phyloP scores from a whole-genome alignment of 2,113 vertebrate species.

The Nematolebias whitei region DNA sequence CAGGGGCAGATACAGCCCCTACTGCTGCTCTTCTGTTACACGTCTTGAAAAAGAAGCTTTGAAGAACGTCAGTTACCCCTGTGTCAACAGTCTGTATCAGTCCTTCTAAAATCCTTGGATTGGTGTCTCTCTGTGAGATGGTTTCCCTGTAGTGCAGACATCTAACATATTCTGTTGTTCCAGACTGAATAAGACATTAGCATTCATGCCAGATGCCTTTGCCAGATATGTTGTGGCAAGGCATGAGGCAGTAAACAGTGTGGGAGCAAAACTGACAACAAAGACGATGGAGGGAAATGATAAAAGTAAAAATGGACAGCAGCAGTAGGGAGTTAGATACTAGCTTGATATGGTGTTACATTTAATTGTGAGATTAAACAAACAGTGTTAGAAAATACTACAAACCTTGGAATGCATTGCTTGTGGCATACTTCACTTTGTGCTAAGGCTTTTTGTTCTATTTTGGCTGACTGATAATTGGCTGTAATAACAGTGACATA shows the following conservation, averaged over 20 bases:
- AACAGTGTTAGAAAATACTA: conserved; percentile 13
- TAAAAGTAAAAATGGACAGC: conserved; percentile 41
- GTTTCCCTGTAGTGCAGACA: conserved; percentile 40
- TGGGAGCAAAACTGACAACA: conserved; percentile 7
- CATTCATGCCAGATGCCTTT: conserved; percentile 51
- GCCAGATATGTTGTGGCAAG: conserved; percentile 37
- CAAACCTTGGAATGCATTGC: background rate
- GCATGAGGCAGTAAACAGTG: conserved; percentile 23
- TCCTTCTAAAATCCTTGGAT: conserved; percentile 40
- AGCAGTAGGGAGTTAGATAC: conserved; percentile 18
- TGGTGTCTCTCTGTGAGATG: conserved; percentile 43
- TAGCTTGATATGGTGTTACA: conserved; percentile 6
- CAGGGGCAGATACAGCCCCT: conserved; percentile 22
- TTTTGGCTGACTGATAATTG: background rate
- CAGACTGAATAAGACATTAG: conserved; percentile 66
- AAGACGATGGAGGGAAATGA: conserved; percentile 24
- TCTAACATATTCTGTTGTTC: conserved; percentile 53
- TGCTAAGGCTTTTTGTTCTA: background rate
- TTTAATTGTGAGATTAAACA: conserved; percentile 48
- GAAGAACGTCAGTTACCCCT: conserved; percentile 38
- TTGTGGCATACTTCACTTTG: background rate
- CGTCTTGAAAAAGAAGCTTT: conserved; percentile 43
- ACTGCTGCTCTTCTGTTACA: conserved; percentile 30
- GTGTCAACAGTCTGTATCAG: conserved; percentile 52
- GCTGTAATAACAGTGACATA: background rate